Evolutionary conservation across 1,140 invertebrate species (phyloP), one percentile per base, ranked within the genome.

Genomic region (Gyrodactylus salaris): DNA sequence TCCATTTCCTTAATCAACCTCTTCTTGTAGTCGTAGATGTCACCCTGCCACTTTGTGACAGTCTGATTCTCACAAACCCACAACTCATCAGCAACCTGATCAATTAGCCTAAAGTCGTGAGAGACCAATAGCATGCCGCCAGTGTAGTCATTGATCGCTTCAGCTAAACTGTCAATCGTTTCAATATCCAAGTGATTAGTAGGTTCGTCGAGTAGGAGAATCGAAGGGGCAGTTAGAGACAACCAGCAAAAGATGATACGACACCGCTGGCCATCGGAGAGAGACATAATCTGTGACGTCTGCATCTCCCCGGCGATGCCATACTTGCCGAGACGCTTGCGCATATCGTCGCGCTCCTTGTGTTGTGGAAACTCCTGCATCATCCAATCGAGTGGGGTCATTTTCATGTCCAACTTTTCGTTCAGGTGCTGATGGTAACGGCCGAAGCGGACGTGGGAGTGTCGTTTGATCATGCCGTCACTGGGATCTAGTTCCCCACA

Each of bases 121-220:
- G 88, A 90, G 76, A 96, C 92, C 0, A 96, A 84, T 25, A 97
- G 89, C 86, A 99, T 87, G 75, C 94, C 95, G 27, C 95, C 95
- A 77, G 93, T 89, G 79, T 96, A 99, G 76, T 93, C 89, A 78
- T 93, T 94, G 73, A 99, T 88, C 22, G 94, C 95, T 75, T 97
- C 92, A 16, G 90, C 95, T 7, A 99, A 82, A 0, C 93, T 89
- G 82, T 99, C 95, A 75, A 98, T 99, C 0, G 92, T 96, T 82
- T 99, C 94, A 86, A 98, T 95, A 78, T 98, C 94, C 79, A 98
- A 85, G 79, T 98, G 93, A 85, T 98, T 98, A 24, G 93, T 98
- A 76, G 93, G 94, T 85, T 98, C 93, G 81, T 97, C 93, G 25
- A 98, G 83, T 1, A 97, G 81, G 68, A 97, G 82, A 74, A 97